Percentiles rank a stretch among this genome's conserved stretches.
phyloP scores from a whole-genome alignment of 2,888 invertebrate genomes.

The Malthinus flaveolus region DNA sequence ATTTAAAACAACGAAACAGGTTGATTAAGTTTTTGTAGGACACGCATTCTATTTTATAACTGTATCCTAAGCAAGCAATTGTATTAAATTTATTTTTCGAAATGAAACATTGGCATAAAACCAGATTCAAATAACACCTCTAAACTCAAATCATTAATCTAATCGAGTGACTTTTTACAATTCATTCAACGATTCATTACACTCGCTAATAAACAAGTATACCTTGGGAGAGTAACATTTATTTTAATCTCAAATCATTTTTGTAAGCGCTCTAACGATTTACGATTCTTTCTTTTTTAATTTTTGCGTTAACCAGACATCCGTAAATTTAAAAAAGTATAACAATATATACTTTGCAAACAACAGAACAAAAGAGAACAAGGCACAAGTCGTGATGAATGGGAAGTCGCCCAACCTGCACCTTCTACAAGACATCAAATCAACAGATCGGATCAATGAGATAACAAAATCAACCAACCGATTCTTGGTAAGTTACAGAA shows the following conservation, averaged over 20 bases:
- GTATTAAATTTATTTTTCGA: slow-evolving; percentile 12
- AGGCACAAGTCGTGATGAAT: slow-evolving; percentile 36
- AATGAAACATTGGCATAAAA: slow-evolving; percentile 13
- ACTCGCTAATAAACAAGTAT: slow-evolving; percentile 4
- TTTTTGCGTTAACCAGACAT: slow-evolving; percentile 20
- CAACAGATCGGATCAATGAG: slow-evolving; percentile 35
- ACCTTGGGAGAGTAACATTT: background rate
- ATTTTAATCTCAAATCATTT: too few species aligned
- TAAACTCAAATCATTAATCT: slow-evolving; percentile 16
- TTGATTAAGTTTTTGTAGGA: slow-evolving; percentile 9
- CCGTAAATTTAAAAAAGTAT: slow-evolving; percentile 22
- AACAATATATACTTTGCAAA: slow-evolving; percentile 25
- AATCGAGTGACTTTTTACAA: slow-evolving; percentile 10
- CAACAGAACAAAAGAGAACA: slow-evolving; percentile 30
- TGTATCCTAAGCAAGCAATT: slow-evolving; percentile 9
- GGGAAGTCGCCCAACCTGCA: slow-evolving; percentile 38
- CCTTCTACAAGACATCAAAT: slow-evolving; percentile 33
- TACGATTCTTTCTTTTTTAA: slow-evolving; percentile 16
- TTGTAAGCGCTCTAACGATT: slow-evolving; percentile 6
- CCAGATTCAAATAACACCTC: slow-evolving; percentile 9
- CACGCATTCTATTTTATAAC: slow-evolving; percentile 15
- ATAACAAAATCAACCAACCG: slow-evolving; percentile 30
- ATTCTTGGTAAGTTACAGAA: slow-evolving; percentile 5
- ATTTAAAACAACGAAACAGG: slow-evolving; percentile 6
- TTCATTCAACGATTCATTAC: slow-evolving; percentile 10